Conservation (phyloP, 2,797 vertebrate species). For the Sebastes elongatus region DNA sequence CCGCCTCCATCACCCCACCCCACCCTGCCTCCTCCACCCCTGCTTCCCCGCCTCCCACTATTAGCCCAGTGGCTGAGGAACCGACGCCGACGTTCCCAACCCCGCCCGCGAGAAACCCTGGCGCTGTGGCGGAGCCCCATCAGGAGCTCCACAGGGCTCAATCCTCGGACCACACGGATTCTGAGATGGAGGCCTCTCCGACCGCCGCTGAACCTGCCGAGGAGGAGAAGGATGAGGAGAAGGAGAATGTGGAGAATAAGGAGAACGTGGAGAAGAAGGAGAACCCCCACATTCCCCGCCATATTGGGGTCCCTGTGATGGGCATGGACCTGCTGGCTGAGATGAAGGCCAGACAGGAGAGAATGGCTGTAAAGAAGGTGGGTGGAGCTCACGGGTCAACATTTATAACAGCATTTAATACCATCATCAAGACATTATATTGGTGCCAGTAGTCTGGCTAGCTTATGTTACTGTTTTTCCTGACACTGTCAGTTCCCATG, state of each 20-base stretch:
- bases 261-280: conserved; percentile 41
- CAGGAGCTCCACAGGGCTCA: conserved; percentile 50
- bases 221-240: conserved; percentile 48
- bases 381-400: not conserved
- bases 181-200: conserved; percentile 60
- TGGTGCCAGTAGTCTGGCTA: not conserved
- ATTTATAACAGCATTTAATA: not conserved
- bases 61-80: conserved; percentile 74
- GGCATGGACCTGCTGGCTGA: conserved; percentile 92
- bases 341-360: conserved; percentile 95
- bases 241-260: conserved; percentile 12
- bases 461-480: not conserved
- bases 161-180: conserved; percentile 54
- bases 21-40: not conserved
- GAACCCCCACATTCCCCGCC: conserved; percentile 67
- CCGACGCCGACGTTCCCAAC: conserved; percentile 59
- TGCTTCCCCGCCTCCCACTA: not conserved
- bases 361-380: conserved; percentile 89
- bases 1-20: conserved; percentile 38
- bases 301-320: conserved; percentile 90
- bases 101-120: conserved; percentile 51
- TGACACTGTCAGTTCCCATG: not conserved
- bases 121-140: not conserved
- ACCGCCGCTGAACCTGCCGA: conserved; percentile 71
- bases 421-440: not conserved